Percentiles rank a stretch among this genome's conserved stretches.
Conservation (phyloP, 2,888 invertebrate species). For the Microplitis manilae region DNA sequence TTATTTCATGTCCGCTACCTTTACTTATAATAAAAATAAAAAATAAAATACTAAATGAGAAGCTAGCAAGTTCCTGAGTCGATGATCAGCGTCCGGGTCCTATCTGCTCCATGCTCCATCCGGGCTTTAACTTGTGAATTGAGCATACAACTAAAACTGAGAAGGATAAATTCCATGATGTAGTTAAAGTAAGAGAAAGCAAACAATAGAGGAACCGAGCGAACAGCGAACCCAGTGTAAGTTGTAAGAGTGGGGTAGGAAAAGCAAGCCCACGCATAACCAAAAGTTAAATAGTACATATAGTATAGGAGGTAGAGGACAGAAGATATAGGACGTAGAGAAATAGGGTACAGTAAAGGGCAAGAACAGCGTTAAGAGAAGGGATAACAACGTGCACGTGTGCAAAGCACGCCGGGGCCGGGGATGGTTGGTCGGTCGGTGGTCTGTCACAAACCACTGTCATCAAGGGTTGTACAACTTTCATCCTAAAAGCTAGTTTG, state of each 20-base stretch:
- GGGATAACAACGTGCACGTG: slow-evolving; percentile 56
- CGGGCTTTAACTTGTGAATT: background rate
- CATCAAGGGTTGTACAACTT: no score
- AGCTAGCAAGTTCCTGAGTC: background rate
- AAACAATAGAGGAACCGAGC: background rate
- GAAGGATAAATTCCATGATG: background rate
- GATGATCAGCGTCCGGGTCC: slow-evolving; percentile 25
- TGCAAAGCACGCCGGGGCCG: slow-evolving; percentile 61
- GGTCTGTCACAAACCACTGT: slow-evolving; percentile 32
- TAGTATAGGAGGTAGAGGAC: background rate
- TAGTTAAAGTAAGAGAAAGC: background rate
- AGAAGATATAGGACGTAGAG: background rate
- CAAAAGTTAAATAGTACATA: slow-evolving; percentile 19
- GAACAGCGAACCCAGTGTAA: slow-evolving; percentile 1
- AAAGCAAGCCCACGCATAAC: background rate
- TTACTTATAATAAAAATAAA: background rate
- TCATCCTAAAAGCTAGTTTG: no score
- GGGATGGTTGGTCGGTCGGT: slow-evolving; percentile 63
- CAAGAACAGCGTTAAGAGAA: slow-evolving; percentile 27
- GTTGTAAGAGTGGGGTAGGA: background rate
- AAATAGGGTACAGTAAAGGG: slow-evolving; percentile 28
- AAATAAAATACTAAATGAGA: background rate
- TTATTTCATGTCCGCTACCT: no score
- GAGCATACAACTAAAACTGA: background rate
- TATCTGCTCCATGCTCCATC: background rate